Evolutionary conservation across 2,888 invertebrate species (phyloP), one percentile per base, ranked within the genome.

Genomic region (Amphipyra berbera): DNA sequence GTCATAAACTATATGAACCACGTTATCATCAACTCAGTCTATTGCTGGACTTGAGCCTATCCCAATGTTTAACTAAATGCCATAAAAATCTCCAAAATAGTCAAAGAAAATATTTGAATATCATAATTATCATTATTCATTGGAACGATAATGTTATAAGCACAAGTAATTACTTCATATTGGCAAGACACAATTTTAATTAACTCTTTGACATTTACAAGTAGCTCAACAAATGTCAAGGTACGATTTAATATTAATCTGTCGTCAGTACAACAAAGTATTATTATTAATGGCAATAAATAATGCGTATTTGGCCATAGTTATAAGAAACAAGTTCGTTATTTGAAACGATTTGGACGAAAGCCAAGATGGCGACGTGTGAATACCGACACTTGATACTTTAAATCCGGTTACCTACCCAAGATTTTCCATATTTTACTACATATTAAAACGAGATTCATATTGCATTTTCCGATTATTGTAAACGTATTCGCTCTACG

Each of bases 321-420:
- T 79, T 74, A 78, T 79, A 70, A 82, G 81, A 82, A 82, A 85
- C 84, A 82, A 84, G 76, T 76, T 77, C 74, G 89, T 83, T 87
- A 90, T 85, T 87, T 85, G 87, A 92, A 88, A 88, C 88, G 83
- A 66, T 83, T 90, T 92, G 93, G 91, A 81, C 4, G 21, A 21
- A 30, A 64, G 90, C 94, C 93, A 92, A 84, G 64, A 59, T 47
- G 74, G 69, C 78, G 82, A 86, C 82, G 85, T 86, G 85, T 81
- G 82, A 86, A 85, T 80, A 72, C 80, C 83, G 93, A 90, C 85
- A 94, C 84, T 88, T 86, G 93, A 94, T 91, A 90, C 88, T 81
- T 68, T 73, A 78, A 84, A 82, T 82, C 74, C 75, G 73, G 77
- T 61, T 68, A 61, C 68, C 68, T 72, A 64, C 41, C 53, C n/a